Base-by-base conservation (phyloP, 1,140 invertebrate species). In the Lasioglossum baleicum region DNA sequence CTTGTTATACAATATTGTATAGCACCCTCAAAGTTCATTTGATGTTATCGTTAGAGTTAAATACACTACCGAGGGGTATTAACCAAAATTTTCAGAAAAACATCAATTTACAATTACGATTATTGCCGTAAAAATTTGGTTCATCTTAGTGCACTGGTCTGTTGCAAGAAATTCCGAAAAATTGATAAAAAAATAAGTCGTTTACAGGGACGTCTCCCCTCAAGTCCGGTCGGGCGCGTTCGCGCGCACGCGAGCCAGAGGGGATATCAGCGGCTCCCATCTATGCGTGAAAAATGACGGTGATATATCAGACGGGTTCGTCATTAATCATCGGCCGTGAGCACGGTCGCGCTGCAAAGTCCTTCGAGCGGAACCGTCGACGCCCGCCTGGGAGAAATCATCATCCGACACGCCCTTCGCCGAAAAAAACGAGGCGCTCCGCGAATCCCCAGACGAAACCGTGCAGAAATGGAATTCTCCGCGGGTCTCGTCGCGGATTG, bases 261-360 rank as follows among this genome's bases (percentile, higher is more conserved):
- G 75, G 81, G 65, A 82, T 90, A 90, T 89, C 88, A 89, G 74
- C 81, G 83, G 69, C 72, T 87, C 81, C 75, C 83, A 90, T 90
- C 88, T 90, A 90, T 90, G 84, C 88, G 87, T 91, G 89, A 91
- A 91, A 91, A 90, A 91, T 89, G 89, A 91, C 85, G 80, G 85
- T 65, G 73, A 90, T 90, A 87, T 87, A 91, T 90, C 88, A 89
- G 40, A 26, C 53, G 48, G 44, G 68, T 20, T 6, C 56, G 69
- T 88, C 81, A 88, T 91, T 90, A 91, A 91, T 91, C 90, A 91
- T 42, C 60, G 70, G 53, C 66, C 63, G 78, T 79, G 83, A 77
- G 71, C 80, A 74, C 53, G 78, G 87, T 87, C 83, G 76, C 69
- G 51, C 78, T 81, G 82, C 83, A 75, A 81, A 90, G 83, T 90